phyloP scores from a whole-genome alignment of 2,888 invertebrate genomes.

The Catonia carolina region DNA sequence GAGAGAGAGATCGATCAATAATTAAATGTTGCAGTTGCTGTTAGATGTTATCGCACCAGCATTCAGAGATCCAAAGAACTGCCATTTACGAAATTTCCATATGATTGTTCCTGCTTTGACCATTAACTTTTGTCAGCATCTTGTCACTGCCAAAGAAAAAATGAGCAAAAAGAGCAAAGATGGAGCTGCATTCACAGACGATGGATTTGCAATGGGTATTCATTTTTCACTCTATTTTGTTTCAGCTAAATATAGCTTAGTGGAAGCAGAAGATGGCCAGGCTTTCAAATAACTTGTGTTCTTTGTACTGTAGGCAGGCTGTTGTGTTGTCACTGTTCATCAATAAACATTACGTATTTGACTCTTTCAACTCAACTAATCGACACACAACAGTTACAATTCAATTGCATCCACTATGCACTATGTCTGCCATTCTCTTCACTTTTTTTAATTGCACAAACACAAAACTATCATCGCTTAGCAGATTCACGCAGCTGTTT shows the following conservation, averaged over 20 bases:
- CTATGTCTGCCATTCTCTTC: too few relatives aligned
- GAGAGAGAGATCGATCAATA: slow-evolving; percentile 19
- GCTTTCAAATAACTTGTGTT: too few relatives aligned
- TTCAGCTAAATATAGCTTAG: background rate
- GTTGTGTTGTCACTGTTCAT: background rate
- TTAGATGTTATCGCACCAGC: slow-evolving; percentile 73
- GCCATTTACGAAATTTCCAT: slow-evolving; percentile 76
- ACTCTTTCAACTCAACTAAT: too few relatives aligned
- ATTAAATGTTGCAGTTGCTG: slow-evolving; percentile 51
- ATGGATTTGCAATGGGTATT: slow-evolving; percentile 93
- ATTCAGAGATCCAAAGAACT: slow-evolving; percentile 55
- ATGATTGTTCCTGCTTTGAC: slow-evolving; percentile 90
- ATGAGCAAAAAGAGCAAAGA: slow-evolving; percentile 77
- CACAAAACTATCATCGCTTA: too few relatives aligned
- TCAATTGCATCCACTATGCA: too few relatives aligned
- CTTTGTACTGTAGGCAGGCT: background rate
- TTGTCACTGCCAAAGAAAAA: slow-evolving; percentile 85
- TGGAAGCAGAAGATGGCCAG: too few relatives aligned
- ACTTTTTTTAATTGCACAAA: too few relatives aligned
- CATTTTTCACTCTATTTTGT: slow-evolving; percentile 36
- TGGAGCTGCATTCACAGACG: slow-evolving; percentile 91
- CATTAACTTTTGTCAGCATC: slow-evolving; percentile 90
- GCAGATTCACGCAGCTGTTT: too few relatives aligned
- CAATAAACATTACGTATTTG: background rate
- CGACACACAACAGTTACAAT: too few relatives aligned